Base-by-base conservation (phyloP, 2,888 invertebrate species). In the Phrixothrix hirtus region DNA sequence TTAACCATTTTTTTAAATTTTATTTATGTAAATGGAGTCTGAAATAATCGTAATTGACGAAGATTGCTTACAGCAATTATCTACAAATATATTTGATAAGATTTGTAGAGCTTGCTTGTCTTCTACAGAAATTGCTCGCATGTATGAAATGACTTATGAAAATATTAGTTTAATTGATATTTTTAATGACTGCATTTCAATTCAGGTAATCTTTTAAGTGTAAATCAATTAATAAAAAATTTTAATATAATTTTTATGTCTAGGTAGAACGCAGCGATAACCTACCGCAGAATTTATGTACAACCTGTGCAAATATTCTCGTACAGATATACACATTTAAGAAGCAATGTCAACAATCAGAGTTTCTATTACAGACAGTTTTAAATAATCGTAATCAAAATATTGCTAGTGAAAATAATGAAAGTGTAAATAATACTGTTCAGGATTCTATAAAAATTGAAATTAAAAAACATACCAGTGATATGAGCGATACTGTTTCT, bases 41-140 rank as follows among this genome's bases (percentile, higher is more conserved):
- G 21, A 3, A 21, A 5, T 16, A 34, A 34, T 13, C 16, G 34
- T 34, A 34, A 14, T 15, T 10, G 7, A 21, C 21, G 21, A 21
- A 5, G 9, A 34, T n/a, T n/a, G n/a, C n/a, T n/a, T n/a, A n/a
- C n/a, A n/a, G n/a, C 2, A 12, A 5, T 36, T 36, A n/a, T 13
- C 34, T 13, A 10, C 5, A 11, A 12, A 2, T 5, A n/a, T 6
- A 13, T 39, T 35, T 25, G 35, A 35, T 12, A 32, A 44, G 7
- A 35, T 32, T 13, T 44, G 44, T 25, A 25, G 44, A 11, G 29
- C 32, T 11, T 44, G 44, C 9, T 15, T 44, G 12, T 11, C 4
- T 10, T 11, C 11, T 11, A 25, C 16, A 25, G 35, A 44, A 5
- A 35, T 35, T n/a, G 34, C 14, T 10, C 14, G 12, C 9, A 35